Base-by-base conservation (phyloP, 2,888 invertebrate species). In the Chymomyza procnemis region DNA sequence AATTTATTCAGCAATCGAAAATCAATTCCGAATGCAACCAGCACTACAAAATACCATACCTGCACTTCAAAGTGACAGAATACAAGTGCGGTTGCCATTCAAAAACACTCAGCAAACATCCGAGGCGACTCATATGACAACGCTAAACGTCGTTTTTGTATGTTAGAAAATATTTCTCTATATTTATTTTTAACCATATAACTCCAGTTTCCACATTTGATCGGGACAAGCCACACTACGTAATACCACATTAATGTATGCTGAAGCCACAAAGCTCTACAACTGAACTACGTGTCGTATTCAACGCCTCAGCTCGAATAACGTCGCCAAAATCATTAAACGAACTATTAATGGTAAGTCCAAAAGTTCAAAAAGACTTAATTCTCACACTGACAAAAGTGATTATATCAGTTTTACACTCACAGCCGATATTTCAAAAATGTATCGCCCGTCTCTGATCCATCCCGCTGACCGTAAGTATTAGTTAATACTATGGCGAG, bases 401-500 rank as follows among this genome's bases (percentile, higher is more conserved):
- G n/a, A n/a, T n/a, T n/a, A n/a, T n/a, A n/a, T n/a, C n/a, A n/a
- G n/a, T n/a, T n/a, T 4, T 26, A 5, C 26, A 26, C 26, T 26
- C 4, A 26, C 26, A 4, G 26, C 26, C 0, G 34, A 34, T 34
- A 34, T 34, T 8, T 22, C 30, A 47, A 64, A 64, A 56, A 64
- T 64, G 48, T 64, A 64, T n/a, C 64, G 67, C 2, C 59, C 61
- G 60, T 47, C 67, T 6, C 19, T 65, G 18, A 50, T 62, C 3
- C 61, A 50, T 6, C 59, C 58, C 6, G 22, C 14, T 1, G 63
- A 61, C 26, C 21, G 21, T 16, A 30, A 62, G 18, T 47, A 59
- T 22, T 41, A 61, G 60, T 60, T 55, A 30, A 61, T 59, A 18
- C 16, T 67, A 6, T 68, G 70, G 67, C 34, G 58, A 46, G 59